Percentiles rank a stretch among this genome's conserved stretches.
phyloP scores from a whole-genome alignment of 2,888 invertebrate species.

The Xestobium rufovillosum region DNA sequence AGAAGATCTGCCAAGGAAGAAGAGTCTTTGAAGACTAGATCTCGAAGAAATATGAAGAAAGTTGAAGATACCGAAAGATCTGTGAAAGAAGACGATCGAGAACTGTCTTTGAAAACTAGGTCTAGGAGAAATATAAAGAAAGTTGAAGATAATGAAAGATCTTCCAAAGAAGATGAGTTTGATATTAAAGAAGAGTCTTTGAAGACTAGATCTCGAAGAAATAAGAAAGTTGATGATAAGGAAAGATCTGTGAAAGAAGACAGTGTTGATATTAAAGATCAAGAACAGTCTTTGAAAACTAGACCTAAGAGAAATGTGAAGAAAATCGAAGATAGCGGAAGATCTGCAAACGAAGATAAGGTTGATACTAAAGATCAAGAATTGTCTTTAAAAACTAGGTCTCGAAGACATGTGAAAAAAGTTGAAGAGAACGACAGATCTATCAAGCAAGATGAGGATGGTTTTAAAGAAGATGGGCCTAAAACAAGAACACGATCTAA shows the following conservation, averaged over 20 bases:
- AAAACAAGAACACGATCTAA: slow-evolving; percentile 1
- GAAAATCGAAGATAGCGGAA: neutral
- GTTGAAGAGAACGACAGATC: neutral
- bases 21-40: neutral
- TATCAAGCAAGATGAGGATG: slow-evolving; percentile 7
- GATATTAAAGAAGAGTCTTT: slow-evolving; percentile 7
- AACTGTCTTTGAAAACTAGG: neutral
- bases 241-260: slow-evolving; percentile 6
- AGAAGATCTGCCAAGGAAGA: neutral
- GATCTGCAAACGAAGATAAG: slow-evolving; percentile 2
- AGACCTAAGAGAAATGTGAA: too few species aligned
- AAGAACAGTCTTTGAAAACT: neutral
- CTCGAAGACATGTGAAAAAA: slow-evolving; percentile 9
- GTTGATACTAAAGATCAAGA: slow-evolving; percentile 1
- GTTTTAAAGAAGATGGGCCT: slow-evolving; percentile 6
- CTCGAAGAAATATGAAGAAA: neutral
- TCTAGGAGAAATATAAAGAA: neutral
- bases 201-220: slow-evolving; percentile 2
- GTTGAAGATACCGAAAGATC: too few species aligned
- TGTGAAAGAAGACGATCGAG: neutral
- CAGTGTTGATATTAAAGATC: neutral
- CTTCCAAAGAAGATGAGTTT: slow-evolving; percentile 6
- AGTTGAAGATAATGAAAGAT: neutral
- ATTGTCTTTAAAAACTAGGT: slow-evolving; percentile 3
- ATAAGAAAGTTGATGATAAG: slow-evolving; percentile 7